phyloP scores from a whole-genome alignment of 1,140 invertebrate genomes.

The Brachionus koreanus region DNA sequence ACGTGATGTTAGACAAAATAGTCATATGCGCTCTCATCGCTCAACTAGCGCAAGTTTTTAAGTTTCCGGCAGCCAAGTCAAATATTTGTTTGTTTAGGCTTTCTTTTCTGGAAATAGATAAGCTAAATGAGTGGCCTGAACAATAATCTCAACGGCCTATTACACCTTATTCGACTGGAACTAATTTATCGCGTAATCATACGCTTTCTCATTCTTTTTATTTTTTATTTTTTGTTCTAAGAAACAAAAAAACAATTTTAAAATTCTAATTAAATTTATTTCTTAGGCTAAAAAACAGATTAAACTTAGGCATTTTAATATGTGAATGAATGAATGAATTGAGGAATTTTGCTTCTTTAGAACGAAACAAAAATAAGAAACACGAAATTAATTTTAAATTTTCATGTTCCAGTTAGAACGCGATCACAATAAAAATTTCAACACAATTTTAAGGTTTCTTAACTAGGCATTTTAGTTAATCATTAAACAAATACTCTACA shows the following conservation, averaged over 20 bases:
- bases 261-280: slow-evolving; percentile 38
- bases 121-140: background rate
- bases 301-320: background rate
- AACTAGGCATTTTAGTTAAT: background rate
- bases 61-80: background rate
- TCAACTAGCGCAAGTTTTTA: background rate
- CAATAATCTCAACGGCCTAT: background rate
- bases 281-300: slow-evolving; percentile 20
- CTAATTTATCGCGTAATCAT: background rate
- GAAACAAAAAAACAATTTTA: background rate
- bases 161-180: background rate
- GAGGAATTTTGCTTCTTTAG: background rate
- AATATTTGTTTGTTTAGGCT: slow-evolving; percentile 3
- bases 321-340: background rate
- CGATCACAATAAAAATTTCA: slow-evolving; percentile 8
- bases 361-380: background rate
- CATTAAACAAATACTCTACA: background rate
- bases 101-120: background rate
- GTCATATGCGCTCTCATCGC: background rate
- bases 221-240: background rate
- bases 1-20: slow-evolving; percentile 22
- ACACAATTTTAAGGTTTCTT: background rate
- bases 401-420: background rate
- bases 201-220: background rate
- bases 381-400: slow-evolving; percentile 4